These are phyloP conservation scores for Dendrocincla fuliginosa DNA, from an alignment of 2,797 vertebrate genomes.

Conservation along the genomic window DNA sequence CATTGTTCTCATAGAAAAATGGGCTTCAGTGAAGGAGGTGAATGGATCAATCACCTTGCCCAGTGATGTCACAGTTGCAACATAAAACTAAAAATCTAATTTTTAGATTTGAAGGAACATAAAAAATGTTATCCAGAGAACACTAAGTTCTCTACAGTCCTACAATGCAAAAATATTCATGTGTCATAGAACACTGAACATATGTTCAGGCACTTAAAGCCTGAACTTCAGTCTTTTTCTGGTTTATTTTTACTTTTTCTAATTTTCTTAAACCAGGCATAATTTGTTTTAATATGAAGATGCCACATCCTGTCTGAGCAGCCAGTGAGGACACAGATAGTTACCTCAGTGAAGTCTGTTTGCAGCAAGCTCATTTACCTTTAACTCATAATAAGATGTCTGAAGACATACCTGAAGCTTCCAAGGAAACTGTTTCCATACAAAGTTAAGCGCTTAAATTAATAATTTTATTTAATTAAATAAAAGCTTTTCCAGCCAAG, in stretches of 20 bases:
- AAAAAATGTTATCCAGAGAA: background rate
- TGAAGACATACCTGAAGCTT: background rate
- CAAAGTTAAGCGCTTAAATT: background rate
- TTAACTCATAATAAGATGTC: background rate
- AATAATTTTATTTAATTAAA: too few species aligned
- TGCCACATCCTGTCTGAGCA: background rate
- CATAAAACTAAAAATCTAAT: background rate
- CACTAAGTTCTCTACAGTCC: background rate
- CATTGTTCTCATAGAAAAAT: background rate
- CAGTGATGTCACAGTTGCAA: background rate
- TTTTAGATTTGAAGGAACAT: background rate
- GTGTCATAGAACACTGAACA: background rate
- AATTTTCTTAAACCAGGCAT: background rate
- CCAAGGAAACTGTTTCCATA: background rate
- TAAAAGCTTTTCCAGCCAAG: background rate
- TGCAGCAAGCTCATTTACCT: background rate
- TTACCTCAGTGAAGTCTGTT: background rate
- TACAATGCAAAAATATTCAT: background rate
- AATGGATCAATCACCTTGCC: background rate
- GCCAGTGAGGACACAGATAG: fast-evolving
- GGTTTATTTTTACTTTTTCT: background rate
- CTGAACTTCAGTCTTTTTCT: background rate
- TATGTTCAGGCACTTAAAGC: background rate
- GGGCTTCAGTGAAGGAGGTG: background rate
- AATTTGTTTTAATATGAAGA: background rate